Conservation (phyloP, 2,113 vertebrate genomes). For the Callospermophilus lateralis region DNA sequence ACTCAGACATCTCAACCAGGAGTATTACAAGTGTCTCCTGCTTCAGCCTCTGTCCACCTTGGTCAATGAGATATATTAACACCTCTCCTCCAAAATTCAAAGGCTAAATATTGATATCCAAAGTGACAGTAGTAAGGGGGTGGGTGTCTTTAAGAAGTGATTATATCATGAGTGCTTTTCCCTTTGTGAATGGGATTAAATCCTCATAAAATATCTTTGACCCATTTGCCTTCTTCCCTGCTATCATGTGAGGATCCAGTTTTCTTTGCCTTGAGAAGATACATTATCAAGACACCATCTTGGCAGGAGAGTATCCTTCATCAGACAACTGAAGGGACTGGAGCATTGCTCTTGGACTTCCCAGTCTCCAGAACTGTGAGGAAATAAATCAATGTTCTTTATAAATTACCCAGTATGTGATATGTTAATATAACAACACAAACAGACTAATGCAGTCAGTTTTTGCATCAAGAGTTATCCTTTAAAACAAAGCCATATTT, state of each 20-base stretch:
- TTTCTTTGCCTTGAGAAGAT: too few species aligned
- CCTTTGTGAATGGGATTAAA: neutral
- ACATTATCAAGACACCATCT: neutral
- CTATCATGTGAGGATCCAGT: too few species aligned
- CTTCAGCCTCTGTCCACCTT: neutral
- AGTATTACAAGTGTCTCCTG: neutral
- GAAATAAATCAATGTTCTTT: neutral
- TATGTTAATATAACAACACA: neutral
- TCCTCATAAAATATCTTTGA: too few species aligned
- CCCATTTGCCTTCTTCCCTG: neutral
- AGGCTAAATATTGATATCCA: neutral
- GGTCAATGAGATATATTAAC: neutral
- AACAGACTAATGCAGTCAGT: neutral
- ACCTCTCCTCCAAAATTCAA: neutral
- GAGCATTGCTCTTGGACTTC: neutral
- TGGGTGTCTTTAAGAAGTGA: fast-evolving
- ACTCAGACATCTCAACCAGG: neutral
- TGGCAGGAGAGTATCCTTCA: neutral
- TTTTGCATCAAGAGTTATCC: neutral
- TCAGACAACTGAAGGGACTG: neutral
- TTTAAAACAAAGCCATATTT: neutral
- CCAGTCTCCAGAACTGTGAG: too few species aligned
- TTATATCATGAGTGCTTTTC: neutral
- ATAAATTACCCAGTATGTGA: neutral
- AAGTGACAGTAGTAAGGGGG: neutral